These are phyloP conservation scores for Agrotis segetum DNA, from an alignment of 2,888 invertebrate genomes.

Conservation along the genomic window DNA sequence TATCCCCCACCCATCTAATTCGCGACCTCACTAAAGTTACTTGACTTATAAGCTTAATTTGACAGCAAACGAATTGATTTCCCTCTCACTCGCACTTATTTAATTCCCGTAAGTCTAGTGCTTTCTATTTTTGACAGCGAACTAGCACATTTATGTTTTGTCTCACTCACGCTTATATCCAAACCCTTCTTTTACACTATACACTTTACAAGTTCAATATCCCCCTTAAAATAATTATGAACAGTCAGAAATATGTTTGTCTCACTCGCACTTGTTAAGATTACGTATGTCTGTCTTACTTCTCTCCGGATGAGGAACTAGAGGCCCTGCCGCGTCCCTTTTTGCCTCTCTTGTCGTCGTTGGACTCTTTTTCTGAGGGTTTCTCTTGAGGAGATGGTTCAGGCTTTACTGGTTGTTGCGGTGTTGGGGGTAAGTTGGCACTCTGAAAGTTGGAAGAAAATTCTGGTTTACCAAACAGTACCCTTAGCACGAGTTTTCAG, in stretches of 20 bases:
- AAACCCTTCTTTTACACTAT: not conserved
- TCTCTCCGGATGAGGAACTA: slow-evolving; percentile 87
- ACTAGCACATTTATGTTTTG: slow-evolving; percentile 15
- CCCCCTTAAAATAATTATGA: not conserved
- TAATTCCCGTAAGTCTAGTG: slow-evolving; percentile 14
- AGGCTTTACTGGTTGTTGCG: slow-evolving; percentile 69
- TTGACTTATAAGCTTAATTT: slow-evolving; percentile 54
- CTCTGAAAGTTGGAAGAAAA: slow-evolving; percentile 65
- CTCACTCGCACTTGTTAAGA: slow-evolving; percentile 49
- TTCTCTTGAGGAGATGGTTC: slow-evolving; percentile 70
- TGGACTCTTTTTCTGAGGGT: slow-evolving; percentile 70
- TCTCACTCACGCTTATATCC: slow-evolving; percentile 33
- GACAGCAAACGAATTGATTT: slow-evolving; percentile 41
- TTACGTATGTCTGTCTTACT: slow-evolving; percentile 71
- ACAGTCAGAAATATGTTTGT: slow-evolving; percentile 31
- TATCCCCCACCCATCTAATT: slow-evolving; percentile 43
- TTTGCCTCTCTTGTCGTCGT: slow-evolving; percentile 80
- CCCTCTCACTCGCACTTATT: slow-evolving; percentile 22
- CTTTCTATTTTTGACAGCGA: slow-evolving; percentile 1
- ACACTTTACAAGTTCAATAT: slow-evolving; percentile 10
- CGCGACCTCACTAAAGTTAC: slow-evolving; percentile 44
- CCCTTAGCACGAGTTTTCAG: too few relatives aligned
- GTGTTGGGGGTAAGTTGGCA: slow-evolving; percentile 70
- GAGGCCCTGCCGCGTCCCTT: slow-evolving; percentile 85
- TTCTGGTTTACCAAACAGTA: not conserved